These are phyloP conservation scores for Porites evermanni DNA, from an alignment of 92 coral and sea anemone species.

Conservation along the genomic window DNA sequence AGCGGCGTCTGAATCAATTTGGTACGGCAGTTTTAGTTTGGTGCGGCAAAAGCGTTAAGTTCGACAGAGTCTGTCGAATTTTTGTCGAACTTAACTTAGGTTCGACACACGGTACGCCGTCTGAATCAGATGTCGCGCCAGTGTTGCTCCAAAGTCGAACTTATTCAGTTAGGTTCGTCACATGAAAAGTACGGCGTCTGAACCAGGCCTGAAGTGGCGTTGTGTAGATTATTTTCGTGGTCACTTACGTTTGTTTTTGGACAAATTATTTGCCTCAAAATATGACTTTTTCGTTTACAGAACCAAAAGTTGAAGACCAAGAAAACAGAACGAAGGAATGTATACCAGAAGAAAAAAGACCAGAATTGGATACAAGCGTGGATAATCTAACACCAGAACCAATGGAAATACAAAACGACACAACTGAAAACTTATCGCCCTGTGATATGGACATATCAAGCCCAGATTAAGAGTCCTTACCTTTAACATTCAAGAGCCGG, in stretches of 20 bases:
- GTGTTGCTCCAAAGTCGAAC: too few species aligned
- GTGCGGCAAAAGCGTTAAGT: too few species aligned
- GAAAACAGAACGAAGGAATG: background rate
- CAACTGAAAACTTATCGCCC: conserved; percentile 74
- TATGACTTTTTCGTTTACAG: background rate
- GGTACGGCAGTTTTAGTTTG: too few species aligned
- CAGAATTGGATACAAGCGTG: conserved; percentile 18
- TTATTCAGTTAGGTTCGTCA: too few species aligned
- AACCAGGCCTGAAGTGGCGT: too few species aligned
- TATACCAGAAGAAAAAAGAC: conserved; percentile 5
- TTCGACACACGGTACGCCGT: too few species aligned
- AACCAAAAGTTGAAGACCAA: conserved; percentile 4
- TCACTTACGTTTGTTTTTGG: background rate
- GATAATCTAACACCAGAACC: conserved; percentile 48
- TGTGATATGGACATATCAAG: conserved; percentile 87
- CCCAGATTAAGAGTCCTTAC: conserved; percentile 47
- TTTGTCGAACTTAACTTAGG: too few species aligned
- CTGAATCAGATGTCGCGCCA: too few species aligned
- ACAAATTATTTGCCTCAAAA: background rate
- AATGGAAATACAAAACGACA: conserved; percentile 53
- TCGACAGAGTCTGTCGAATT: too few species aligned
- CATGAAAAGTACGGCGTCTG: too few species aligned
- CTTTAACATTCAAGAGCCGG: background rate
- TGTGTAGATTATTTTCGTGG: too few species aligned
- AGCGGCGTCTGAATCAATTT: too few species aligned